A percentile compares a stretch with the other conserved stretches of the same genome.
Conservation (phyloP, 1,140 invertebrate genomes). For the Camponotus pennsylvanicus region DNA sequence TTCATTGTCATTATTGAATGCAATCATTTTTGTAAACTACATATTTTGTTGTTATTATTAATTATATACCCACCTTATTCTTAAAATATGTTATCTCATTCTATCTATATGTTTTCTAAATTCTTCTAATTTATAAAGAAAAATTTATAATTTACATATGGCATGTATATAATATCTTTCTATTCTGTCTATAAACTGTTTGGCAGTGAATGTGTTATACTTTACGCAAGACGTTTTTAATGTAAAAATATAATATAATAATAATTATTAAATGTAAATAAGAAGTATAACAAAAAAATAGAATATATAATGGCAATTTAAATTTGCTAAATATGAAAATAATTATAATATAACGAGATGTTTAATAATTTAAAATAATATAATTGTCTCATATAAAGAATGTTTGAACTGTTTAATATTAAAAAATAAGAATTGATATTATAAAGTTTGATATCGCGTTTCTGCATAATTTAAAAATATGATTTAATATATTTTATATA, state of each 20-base stretch:
- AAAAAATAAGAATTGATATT: too few species aligned
- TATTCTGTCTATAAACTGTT: constrained; percentile 25
- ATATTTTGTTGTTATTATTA: constrained; percentile 34
- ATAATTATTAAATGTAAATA: constrained; percentile 26
- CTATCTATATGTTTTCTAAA: constrained; percentile 47
- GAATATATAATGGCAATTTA: not conserved
- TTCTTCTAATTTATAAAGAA: constrained; percentile 47
- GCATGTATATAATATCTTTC: constrained; percentile 63
- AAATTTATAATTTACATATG: constrained; percentile 42
- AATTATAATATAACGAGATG: not conserved
- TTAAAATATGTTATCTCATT: constrained; percentile 40
- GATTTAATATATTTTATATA: not conserved
- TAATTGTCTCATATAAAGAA: not conserved
- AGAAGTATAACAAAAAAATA: constrained; percentile 14
- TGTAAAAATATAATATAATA: constrained; percentile 38
- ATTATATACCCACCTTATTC: constrained; percentile 14
- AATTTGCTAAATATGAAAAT: not conserved
- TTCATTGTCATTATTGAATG: constrained; percentile 65
- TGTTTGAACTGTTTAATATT: not conserved
- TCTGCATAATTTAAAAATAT: not conserved
- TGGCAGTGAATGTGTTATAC: constrained; percentile 72
- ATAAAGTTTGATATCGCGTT: not conserved
- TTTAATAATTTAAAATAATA: constrained; percentile 9
- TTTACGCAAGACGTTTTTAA: constrained; percentile 54
- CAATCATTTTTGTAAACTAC: constrained; percentile 32